Conservation (phyloP, 2,113 vertebrate species). For the Nerophis ophidion region DNA sequence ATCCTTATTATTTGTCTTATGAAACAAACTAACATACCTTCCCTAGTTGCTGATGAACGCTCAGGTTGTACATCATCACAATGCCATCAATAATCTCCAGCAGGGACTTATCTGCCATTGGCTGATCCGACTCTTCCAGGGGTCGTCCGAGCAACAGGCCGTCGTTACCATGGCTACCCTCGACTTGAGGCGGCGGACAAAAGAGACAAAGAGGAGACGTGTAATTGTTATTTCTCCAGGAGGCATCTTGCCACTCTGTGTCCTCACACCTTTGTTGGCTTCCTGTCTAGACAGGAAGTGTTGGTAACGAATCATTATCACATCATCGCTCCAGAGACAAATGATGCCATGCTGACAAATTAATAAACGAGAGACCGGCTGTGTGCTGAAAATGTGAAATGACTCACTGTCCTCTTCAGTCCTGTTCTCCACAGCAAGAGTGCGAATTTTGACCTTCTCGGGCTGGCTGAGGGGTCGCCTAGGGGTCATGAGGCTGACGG, state of each 20-base stretch:
- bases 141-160: conserved; percentile 92
- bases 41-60: conserved; percentile 95
- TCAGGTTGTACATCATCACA: conserved; percentile 97
- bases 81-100: conserved; percentile 90
- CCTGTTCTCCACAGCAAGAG: conserved; percentile 83
- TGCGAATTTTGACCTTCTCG: conserved; percentile 91
- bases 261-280: too few relatives aligned
- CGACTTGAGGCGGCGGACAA: conserved; percentile 70
- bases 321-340: too few relatives aligned
- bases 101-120: conserved; percentile 89
- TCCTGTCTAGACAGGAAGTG: too few relatives aligned
- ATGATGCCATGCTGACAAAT: too few relatives aligned
- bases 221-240: too few relatives aligned
- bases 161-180: conserved; percentile 88
- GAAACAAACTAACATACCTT: conserved; percentile 73
- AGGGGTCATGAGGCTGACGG: conserved; percentile 92
- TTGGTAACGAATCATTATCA: too few relatives aligned
- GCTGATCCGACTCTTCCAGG: conserved; percentile 82
- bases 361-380: too few relatives aligned
- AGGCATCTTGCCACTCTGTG: too few relatives aligned
- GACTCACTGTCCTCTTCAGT: conserved; percentile 89
- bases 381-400: too few relatives aligned
- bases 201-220: neutral
- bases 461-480: conserved; percentile 79
- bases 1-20: too few relatives aligned